Evolutionary conservation across 2,797 vertebrate species (phyloP).

Genomic region (Gallirallus australis): DNA sequence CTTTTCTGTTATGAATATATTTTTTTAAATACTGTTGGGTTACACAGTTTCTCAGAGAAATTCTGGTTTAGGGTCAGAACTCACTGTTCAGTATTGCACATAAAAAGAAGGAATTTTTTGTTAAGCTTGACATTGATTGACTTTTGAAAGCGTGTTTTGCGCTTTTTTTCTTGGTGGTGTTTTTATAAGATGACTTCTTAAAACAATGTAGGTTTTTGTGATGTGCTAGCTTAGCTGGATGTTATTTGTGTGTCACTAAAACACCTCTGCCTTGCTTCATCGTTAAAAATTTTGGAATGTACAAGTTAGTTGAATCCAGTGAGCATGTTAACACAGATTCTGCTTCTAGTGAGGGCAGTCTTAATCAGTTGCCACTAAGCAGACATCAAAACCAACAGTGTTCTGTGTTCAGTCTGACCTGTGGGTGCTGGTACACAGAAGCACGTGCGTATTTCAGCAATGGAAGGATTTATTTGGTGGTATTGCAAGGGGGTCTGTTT

Average conservation of each 20-base stretch:
- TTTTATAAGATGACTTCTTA: neutral
- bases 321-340: neutral
- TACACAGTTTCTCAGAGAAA: neutral
- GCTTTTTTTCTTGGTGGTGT: neutral
- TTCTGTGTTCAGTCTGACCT: neutral
- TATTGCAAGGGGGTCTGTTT: neutral
- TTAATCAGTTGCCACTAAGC: neutral
- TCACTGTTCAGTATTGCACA: neutral
- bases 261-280: neutral
- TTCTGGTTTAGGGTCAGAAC: neutral
- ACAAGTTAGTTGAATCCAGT: neutral
- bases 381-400: neutral
- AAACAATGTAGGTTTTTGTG: neutral
- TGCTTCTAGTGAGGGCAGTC: neutral
- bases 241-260: neutral
- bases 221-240: neutral
- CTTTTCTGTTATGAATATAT: neutral
- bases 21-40: neutral
- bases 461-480: neutral
- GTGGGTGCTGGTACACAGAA: neutral
- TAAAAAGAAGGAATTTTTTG: neutral
- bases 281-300: neutral
- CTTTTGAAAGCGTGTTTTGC: neutral
- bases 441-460: neutral
- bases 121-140: neutral